phyloP scores from a whole-genome alignment of 1,140 invertebrate genomes.

The Drosophila nigromelanica region DNA sequence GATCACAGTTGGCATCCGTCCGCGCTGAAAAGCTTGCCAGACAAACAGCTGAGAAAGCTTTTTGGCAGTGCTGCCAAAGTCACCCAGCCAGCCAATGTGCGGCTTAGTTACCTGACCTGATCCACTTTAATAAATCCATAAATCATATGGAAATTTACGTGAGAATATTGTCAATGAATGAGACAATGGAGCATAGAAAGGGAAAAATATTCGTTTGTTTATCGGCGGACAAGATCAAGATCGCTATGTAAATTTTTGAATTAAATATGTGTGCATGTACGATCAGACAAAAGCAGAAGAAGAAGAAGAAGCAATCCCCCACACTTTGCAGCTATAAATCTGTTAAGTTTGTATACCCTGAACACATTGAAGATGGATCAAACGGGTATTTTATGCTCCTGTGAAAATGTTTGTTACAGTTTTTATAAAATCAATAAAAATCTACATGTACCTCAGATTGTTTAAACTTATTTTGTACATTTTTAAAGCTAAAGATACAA shows the following conservation, averaged over 20 bases:
- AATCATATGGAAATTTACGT: slow-evolving; percentile 80
- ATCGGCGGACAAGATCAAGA: slow-evolving; percentile 39
- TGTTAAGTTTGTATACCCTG: background rate
- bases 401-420: no score
- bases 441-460: no score
- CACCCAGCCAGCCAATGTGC: background rate
- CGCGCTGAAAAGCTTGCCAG: slow-evolving; percentile 27
- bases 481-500: no score
- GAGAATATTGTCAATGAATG: slow-evolving; percentile 55
- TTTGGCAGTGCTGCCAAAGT: slow-evolving; percentile 33
- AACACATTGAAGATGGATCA: no score
- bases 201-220: slow-evolving; percentile 53
- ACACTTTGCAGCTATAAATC: slow-evolving; percentile 63
- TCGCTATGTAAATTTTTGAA: slow-evolving; percentile 36
- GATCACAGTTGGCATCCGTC: slow-evolving; percentile 44
- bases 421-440: no score
- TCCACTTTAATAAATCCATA: slow-evolving; percentile 72
- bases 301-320: slow-evolving; percentile 45
- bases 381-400: no score
- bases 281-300: slow-evolving; percentile 10
- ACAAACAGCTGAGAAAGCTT: slow-evolving; percentile 41
- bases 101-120: slow-evolving; percentile 57
- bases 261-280: slow-evolving; percentile 34
- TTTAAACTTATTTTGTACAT: no score
- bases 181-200: slow-evolving; percentile 61